Percentiles rank a stretch among this genome's conserved stretches.
Conservation (phyloP, 2,113 vertebrate genomes). For the Neofelis nebulosa region DNA sequence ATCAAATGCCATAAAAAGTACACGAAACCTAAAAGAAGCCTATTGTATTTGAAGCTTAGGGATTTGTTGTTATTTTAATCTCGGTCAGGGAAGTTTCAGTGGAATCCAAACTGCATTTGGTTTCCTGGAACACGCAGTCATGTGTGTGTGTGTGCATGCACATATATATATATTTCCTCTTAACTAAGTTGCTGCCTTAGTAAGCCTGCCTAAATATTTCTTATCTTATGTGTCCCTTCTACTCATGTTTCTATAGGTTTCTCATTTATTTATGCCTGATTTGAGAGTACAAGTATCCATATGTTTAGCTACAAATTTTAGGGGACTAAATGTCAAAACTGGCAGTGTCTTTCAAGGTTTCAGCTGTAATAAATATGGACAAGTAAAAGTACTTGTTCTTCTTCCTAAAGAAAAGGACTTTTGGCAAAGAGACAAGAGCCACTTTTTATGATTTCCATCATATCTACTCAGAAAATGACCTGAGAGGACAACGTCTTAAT, state of each 20-base stretch:
- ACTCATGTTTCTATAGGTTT: background rate
- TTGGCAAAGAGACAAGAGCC: background rate
- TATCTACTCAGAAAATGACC: background rate
- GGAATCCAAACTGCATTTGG: background rate
- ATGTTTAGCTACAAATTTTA: background rate
- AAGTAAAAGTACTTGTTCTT: background rate
- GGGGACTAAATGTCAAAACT: background rate
- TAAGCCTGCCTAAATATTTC: background rate
- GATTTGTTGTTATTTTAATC: background rate
- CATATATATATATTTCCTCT: background rate
- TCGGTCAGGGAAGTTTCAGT: background rate
- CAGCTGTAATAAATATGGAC: background rate
- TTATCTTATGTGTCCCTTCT: background rate
- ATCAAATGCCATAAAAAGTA: background rate
- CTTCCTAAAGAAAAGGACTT: conserved; percentile 22
- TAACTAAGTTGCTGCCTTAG: background rate
- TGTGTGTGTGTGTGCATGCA: background rate
- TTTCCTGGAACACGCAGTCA: background rate
- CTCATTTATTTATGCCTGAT: background rate
- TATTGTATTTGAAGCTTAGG: background rate
- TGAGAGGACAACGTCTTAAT: background rate
- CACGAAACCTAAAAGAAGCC: background rate
- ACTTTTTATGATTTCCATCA: background rate
- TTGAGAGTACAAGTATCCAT: background rate
- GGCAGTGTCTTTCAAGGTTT: background rate